A percentile compares a stretch with the other conserved stretches of the same genome.
phyloP scores from a whole-genome alignment of 2,888 invertebrate species.

The Drosophila monieri region DNA sequence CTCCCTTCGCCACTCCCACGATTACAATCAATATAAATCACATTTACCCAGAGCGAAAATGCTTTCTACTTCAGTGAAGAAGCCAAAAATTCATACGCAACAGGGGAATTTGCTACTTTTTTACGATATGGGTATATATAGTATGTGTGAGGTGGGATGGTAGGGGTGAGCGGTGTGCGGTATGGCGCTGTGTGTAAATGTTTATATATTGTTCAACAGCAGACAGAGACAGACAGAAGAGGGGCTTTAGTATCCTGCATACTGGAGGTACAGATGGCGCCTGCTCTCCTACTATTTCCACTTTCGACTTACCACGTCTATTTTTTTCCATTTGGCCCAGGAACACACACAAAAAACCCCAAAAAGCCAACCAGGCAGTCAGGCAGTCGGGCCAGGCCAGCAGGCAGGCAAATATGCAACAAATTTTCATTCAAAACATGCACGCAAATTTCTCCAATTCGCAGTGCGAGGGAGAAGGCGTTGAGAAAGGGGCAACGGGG shows the following conservation, averaged over 20 bases:
- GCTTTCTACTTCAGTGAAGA: constrained; percentile 76
- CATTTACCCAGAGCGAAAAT: constrained; percentile 81
- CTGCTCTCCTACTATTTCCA: constrained; percentile 39
- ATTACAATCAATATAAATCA: constrained; percentile 82
- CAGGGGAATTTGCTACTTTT: constrained; percentile 72
- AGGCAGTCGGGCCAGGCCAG: constrained; percentile 51
- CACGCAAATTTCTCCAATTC: constrained; percentile 80
- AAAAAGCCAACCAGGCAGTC: constrained; percentile 49
- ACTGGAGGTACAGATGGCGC: constrained; percentile 38
- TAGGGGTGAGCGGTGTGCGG: not conserved
- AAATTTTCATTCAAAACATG: constrained; percentile 80
- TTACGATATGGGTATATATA: constrained; percentile 41
- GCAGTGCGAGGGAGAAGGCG: constrained; percentile 52
- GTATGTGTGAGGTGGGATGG: constrained; percentile 1
- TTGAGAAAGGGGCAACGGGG: not conserved
- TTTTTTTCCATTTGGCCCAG: constrained; percentile 75
- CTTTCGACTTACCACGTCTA: constrained; percentile 64
- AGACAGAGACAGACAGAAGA: constrained; percentile 17
- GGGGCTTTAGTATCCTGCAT: constrained; percentile 2
- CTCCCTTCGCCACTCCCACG: constrained; percentile 64
- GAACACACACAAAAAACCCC: constrained; percentile 37
- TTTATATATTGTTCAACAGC: constrained; percentile 52
- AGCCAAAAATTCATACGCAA: constrained; percentile 80
- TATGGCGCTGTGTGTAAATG: constrained; percentile 33
- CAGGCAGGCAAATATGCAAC: constrained; percentile 77